Conservation (phyloP, 64 coral and sea anemone species). For the Montipora cactus region DNA sequence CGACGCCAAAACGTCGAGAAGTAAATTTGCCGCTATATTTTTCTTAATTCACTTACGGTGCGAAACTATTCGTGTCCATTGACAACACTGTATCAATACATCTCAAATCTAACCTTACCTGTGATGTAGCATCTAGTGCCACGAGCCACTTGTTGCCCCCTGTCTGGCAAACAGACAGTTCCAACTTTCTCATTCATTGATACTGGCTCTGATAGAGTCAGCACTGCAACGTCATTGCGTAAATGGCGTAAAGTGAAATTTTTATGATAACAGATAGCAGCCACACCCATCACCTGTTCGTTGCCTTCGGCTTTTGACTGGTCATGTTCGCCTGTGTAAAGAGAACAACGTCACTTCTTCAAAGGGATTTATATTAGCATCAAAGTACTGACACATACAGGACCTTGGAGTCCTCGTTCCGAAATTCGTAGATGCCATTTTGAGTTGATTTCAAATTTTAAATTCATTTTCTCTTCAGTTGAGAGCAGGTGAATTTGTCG, state of each 20-base stretch:
- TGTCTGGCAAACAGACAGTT: slow-evolving; percentile 64
- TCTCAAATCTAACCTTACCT: slow-evolving; percentile 5
- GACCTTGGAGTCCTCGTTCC: too few relatives aligned
- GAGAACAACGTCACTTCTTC: background rate
- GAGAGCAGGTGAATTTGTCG: too few relatives aligned
- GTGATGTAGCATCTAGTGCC: slow-evolving; percentile 65
- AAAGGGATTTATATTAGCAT: too few relatives aligned
- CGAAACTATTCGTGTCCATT: too few relatives aligned
- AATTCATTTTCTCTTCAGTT: too few relatives aligned
- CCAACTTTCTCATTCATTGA: slow-evolving; percentile 38
- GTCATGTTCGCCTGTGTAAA: slow-evolving; percentile 40
- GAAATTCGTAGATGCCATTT: too few relatives aligned
- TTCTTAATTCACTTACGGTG: too few relatives aligned
- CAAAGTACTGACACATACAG: too few relatives aligned
- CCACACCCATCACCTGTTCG: slow-evolving; percentile 15
- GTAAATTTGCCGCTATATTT: too few relatives aligned
- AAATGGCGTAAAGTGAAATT: slow-evolving; percentile 39
- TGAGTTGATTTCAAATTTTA: too few relatives aligned
- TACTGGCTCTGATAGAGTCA: slow-evolving; percentile 52
- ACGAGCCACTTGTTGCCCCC: slow-evolving; percentile 11
- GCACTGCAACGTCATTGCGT: slow-evolving; percentile 64
- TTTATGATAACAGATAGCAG: slow-evolving; percentile 16
- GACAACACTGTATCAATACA: too few relatives aligned
- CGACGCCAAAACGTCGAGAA: too few relatives aligned
- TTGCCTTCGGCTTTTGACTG: slow-evolving; percentile 10